These are phyloP conservation scores for Odiellus spinosus DNA, from an alignment of 2,888 invertebrate species.

Conservation along the genomic window DNA sequence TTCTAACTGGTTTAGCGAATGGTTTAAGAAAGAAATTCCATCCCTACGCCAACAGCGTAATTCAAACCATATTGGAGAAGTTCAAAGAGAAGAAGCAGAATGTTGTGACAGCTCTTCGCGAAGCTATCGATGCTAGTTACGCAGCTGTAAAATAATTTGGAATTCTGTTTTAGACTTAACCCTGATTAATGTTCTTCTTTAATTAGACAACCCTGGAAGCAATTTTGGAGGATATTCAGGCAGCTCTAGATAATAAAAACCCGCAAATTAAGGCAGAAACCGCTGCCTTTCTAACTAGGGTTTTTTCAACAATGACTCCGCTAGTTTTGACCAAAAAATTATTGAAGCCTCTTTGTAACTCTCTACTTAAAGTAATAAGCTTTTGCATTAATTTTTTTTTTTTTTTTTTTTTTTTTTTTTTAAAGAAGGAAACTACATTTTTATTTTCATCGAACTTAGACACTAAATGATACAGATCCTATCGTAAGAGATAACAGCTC, in stretches of 20 bases:
- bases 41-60: constrained; percentile 58
- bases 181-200: too few species aligned
- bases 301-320: constrained; percentile 64
- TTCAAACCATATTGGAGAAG: constrained; percentile 64
- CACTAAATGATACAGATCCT: constrained; percentile 49
- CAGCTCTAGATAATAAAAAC: constrained; percentile 78
- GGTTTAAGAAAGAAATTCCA: constrained; percentile 78
- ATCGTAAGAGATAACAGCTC: constrained; percentile 80
- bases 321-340: constrained; percentile 73
- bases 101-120: constrained; percentile 69
- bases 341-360: constrained; percentile 60
- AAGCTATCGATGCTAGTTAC: constrained; percentile 57
- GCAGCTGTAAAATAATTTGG: neutral
- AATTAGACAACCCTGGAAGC: constrained; percentile 35
- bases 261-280: constrained; percentile 77
- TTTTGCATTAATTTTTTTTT: constrained; percentile 30
- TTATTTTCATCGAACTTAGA: constrained; percentile 20
- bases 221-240: constrained; percentile 54
- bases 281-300: constrained; percentile 63
- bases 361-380: constrained; percentile 50
- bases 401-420: too few species aligned
- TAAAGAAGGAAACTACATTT: neutral
- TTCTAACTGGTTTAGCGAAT: constrained; percentile 59
- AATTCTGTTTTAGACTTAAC: too few species aligned
- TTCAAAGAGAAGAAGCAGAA: constrained; percentile 92